Conservation (phyloP, 2,113 vertebrate genomes). For the Calyptomena viridis region DNA sequence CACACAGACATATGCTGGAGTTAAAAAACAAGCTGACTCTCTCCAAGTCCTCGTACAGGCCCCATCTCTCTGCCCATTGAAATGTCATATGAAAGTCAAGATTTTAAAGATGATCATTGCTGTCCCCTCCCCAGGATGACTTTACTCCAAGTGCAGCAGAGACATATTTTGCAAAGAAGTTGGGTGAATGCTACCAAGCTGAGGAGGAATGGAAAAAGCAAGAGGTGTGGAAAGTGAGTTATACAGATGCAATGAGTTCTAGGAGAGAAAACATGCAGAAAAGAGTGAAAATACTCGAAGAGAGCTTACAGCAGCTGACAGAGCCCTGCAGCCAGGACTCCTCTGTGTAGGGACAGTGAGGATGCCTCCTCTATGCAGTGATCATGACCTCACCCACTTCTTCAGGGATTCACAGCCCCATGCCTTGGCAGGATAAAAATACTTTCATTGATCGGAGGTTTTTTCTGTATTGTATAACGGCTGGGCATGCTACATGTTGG, state of each 20-base stretch:
- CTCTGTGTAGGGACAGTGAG: not conserved
- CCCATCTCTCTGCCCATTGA: not conserved
- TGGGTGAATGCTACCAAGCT: not conserved
- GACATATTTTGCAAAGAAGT: not conserved
- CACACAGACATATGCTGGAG: constrained; percentile 37
- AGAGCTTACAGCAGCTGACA: not conserved
- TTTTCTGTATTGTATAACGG: not conserved
- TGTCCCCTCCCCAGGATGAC: not conserved
- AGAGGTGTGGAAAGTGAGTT: not conserved
- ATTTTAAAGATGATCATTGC: not conserved
- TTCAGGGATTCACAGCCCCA: not conserved
- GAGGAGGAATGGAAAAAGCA: not conserved
- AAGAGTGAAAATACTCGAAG: not conserved
- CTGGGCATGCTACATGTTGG: not conserved
- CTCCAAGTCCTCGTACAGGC: not conserved
- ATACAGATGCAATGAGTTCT: not conserved
- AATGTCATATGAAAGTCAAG: not conserved
- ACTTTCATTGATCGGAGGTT: not conserved
- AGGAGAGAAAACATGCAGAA: not conserved
- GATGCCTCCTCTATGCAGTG: not conserved
- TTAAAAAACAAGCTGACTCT: constrained; percentile 8
- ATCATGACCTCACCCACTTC: not conserved
- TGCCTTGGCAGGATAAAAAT: not conserved
- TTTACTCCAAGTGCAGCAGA: not conserved
- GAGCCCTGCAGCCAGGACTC: not conserved